A percentile compares a stretch with the other conserved stretches of the same genome.
phyloP scores from a whole-genome alignment of 1,140 invertebrate species.

The Hermetia illucens region DNA sequence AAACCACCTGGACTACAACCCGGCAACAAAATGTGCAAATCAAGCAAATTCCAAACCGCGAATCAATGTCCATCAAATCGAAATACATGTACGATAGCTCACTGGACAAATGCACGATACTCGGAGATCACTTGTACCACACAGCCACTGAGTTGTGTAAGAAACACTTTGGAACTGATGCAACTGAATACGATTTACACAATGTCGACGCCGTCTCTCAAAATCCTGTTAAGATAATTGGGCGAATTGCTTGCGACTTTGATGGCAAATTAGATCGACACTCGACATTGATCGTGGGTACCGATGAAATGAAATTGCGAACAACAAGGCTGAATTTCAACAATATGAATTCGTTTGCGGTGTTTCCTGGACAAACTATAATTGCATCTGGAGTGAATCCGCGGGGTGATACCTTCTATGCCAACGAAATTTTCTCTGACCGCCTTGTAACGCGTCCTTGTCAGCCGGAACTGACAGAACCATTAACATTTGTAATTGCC shows the following conservation, averaged over 20 bases:
- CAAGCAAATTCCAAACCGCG: no score
- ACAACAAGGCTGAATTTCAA: slow-evolving; percentile 42
- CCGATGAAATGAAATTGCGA: slow-evolving; percentile 32
- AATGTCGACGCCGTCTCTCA: slow-evolving; percentile 21
- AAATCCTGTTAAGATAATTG: slow-evolving; percentile 39
- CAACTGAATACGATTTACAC: slow-evolving; percentile 18
- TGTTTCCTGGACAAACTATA: slow-evolving; percentile 78
- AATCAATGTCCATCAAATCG: not conserved
- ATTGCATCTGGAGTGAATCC: slow-evolving; percentile 56
- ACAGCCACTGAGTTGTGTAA: slow-evolving; percentile 13
- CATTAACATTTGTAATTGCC: slow-evolving; percentile 56
- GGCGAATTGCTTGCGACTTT: slow-evolving; percentile 58
- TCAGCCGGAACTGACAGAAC: slow-evolving; percentile 29
- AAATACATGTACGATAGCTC: slow-evolving; percentile 6
- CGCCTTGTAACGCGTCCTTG: slow-evolving; percentile 15
- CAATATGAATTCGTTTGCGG: slow-evolving; percentile 49
- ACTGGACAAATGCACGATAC: slow-evolving; percentile 13
- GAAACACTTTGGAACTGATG: slow-evolving; percentile 14
- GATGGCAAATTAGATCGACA: slow-evolving; percentile 52
- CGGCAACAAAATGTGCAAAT: no score
- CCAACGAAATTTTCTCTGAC: slow-evolving; percentile 45
- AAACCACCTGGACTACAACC: no score
- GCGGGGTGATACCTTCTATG: slow-evolving; percentile 50
- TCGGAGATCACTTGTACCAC: slow-evolving; percentile 13
- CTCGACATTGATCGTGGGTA: slow-evolving; percentile 55